Evolutionary conservation across 2,888 invertebrate species (phyloP).

Genomic region (Lydus trimaculatus): DNA sequence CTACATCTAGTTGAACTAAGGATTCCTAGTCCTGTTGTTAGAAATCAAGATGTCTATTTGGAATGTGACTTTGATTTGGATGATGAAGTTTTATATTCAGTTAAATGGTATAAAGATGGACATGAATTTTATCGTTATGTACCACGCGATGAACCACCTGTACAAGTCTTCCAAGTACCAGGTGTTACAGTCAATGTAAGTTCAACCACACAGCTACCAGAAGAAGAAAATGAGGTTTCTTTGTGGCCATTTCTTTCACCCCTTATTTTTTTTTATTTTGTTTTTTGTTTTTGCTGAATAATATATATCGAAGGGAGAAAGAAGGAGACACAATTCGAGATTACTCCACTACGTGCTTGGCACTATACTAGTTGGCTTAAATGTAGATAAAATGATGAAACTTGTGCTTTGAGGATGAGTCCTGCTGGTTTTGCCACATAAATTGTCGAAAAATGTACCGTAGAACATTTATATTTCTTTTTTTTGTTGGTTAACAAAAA

Average conservation of each 20-base stretch:
- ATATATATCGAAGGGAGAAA: not conserved
- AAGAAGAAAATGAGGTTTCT: not conserved
- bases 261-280: too few relatives aligned
- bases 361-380: not conserved
- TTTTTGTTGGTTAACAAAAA: too few relatives aligned
- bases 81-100: conserved; percentile 83
- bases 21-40: conserved; percentile 82
- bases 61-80: conserved; percentile 87
- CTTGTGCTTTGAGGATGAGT: not conserved
- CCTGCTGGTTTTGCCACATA: not conserved
- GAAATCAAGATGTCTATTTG: conserved; percentile 77
- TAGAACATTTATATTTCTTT: not conserved
- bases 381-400: not conserved
- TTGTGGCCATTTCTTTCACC: not conserved
- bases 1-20: conserved; percentile 79
- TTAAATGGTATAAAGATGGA: conserved; percentile 93
- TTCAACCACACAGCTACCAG: conserved; percentile 38
- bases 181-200: conserved; percentile 89
- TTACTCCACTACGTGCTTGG: conserved; percentile 1
- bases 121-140: conserved; percentile 89
- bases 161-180: conserved; percentile 78
- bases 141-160: conserved; percentile 81
- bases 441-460: not conserved
- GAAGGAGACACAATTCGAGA: not conserved
- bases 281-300: not conserved